These are phyloP conservation scores for Phytoseiulus persimilis DNA, from an alignment of 2,888 invertebrate genomes.

Conservation along the genomic window DNA sequence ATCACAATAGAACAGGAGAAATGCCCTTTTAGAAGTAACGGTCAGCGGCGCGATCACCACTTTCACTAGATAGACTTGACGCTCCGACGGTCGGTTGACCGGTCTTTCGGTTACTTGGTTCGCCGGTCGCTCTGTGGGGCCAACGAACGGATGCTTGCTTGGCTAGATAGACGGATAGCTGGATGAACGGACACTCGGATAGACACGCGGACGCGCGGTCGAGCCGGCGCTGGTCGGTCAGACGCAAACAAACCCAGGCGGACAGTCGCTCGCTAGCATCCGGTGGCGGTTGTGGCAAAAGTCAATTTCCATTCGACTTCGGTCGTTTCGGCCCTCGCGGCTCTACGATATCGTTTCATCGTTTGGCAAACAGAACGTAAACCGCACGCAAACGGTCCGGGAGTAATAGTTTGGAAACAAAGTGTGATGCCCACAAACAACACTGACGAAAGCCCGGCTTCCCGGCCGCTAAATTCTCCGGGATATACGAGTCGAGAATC, in stretches of 20 bases:
- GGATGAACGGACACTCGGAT: background rate
- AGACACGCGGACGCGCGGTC: background rate
- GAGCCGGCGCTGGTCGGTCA: background rate
- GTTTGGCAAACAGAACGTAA: background rate
- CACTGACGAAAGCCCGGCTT: background rate
- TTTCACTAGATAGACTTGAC: conserved; percentile 5
- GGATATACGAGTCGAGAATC: too few relatives aligned
- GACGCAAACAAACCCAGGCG: background rate
- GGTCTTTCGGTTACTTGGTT: background rate
- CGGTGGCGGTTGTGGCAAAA: background rate
- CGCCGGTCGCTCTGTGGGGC: background rate
- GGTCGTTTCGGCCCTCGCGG: background rate
- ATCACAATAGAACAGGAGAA: background rate
- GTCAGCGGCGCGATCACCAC: background rate
- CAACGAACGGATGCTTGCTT: background rate
- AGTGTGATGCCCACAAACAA: background rate
- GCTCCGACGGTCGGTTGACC: background rate
- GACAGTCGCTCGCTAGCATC: background rate
- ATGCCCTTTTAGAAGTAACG: background rate
- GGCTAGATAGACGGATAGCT: background rate
- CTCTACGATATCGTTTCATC: background rate
- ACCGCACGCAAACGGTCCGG: background rate
- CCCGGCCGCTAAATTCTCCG: too few relatives aligned
- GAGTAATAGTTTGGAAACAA: background rate
- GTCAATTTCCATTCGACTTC: background rate